phyloP scores from a whole-genome alignment of 1,140 invertebrate genomes.

The Procambarus virginalis region DNA sequence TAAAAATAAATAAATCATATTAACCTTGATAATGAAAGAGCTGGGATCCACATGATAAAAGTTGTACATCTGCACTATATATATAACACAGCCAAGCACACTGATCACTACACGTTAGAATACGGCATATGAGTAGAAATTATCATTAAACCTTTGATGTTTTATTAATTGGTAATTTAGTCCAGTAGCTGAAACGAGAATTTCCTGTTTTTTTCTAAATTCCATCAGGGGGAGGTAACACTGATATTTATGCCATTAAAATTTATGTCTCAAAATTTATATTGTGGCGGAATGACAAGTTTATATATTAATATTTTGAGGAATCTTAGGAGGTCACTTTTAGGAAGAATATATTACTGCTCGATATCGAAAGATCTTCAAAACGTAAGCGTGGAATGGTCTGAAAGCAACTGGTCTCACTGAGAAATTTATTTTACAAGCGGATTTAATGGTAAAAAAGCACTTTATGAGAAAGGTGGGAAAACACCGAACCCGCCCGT shows the following conservation, averaged over 20 bases:
- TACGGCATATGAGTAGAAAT: slow-evolving; percentile 37
- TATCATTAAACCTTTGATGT: slow-evolving; percentile 43
- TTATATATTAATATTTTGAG: slow-evolving; percentile 61
- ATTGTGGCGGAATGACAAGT: slow-evolving; percentile 56
- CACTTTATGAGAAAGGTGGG: no score
- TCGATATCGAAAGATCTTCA: background rate
- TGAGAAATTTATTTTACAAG: no score
- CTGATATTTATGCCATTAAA: slow-evolving; percentile 65
- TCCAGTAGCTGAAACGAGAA: slow-evolving; percentile 51
- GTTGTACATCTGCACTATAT: slow-evolving; percentile 57
- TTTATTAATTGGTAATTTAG: slow-evolving; percentile 35
- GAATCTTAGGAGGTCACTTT: slow-evolving; percentile 60
- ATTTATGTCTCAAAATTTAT: slow-evolving; percentile 57
- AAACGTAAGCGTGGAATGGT: background rate
- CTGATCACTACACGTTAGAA: slow-evolving; percentile 46
- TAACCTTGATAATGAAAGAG: slow-evolving; percentile 56
- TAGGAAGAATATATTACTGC: slow-evolving; percentile 11
- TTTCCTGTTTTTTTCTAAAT: slow-evolving; percentile 22
- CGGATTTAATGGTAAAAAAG: no score
- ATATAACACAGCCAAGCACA: slow-evolving; percentile 61
- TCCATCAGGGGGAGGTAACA: slow-evolving; percentile 65
- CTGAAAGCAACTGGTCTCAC: no score
- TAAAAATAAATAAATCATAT: slow-evolving; percentile 46
- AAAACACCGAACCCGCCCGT: no score
- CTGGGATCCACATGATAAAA: slow-evolving; percentile 49